A percentile compares a stretch with the other conserved stretches of the same genome.
Evolutionary conservation across 2,888 invertebrate species (phyloP).

Genomic region (Harpalus rufipes): DNA sequence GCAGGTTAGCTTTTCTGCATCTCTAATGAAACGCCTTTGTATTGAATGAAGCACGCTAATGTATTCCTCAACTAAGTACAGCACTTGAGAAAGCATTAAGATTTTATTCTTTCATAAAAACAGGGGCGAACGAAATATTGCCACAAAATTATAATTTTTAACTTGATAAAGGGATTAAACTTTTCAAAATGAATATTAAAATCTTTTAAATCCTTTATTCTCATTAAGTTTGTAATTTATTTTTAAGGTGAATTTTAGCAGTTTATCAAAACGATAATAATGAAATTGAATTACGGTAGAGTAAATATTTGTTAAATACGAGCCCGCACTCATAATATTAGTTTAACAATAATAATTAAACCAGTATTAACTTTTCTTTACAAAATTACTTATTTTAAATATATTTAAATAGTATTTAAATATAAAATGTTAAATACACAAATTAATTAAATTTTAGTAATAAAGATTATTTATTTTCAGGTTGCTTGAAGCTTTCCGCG

Average conservation of each 20-base stretch:
- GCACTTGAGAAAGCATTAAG: constrained; percentile 5
- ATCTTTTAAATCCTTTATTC: background rate
- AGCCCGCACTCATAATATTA: too few relatives aligned
- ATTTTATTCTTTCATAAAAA: constrained; percentile 5
- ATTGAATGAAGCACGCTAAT: constrained; percentile 2
- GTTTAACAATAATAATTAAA: too few relatives aligned
- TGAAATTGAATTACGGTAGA: background rate
- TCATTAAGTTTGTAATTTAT: background rate
- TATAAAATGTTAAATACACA: too few relatives aligned
- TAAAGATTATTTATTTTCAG: too few relatives aligned
- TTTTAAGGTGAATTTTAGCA: background rate
- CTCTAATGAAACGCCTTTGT: constrained; percentile 24
- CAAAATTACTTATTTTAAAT: too few relatives aligned
- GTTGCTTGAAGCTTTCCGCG: too few relatives aligned
- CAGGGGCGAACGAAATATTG: background rate
- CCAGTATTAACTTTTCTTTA: too few relatives aligned
- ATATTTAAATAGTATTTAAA: too few relatives aligned
- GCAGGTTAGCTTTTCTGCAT: constrained; percentile 5
- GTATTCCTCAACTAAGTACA: constrained; percentile 8
- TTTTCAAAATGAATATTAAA: background rate
- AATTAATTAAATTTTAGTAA: too few relatives aligned
- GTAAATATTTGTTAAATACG: background rate
- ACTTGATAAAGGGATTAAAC: background rate
- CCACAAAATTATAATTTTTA: constrained; percentile 7
- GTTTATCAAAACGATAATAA: background rate